Evolutionary conservation across 2,888 invertebrate genomes (phyloP).

Genomic region (Alentia gelatinosa): DNA sequence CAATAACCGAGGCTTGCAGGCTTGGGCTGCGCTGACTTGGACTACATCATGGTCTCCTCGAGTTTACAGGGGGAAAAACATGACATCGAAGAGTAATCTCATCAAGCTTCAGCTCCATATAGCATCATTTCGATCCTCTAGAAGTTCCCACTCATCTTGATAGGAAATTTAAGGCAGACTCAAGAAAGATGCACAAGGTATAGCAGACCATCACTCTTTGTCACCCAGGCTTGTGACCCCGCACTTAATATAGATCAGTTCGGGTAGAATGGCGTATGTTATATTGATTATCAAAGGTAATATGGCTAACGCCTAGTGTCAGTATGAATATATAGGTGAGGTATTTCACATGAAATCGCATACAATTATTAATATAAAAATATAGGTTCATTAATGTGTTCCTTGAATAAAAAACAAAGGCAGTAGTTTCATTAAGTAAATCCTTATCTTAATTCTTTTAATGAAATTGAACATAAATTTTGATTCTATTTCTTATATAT

Average conservation of each 20-base stretch:
- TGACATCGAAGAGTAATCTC: not conserved
- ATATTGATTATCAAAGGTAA: not conserved
- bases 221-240: not conserved
- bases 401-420: too few relatives aligned
- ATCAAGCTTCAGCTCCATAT: not conserved
- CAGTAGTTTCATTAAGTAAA: too few relatives aligned
- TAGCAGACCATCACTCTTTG: not conserved
- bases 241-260: not conserved
- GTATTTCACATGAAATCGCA: too few relatives aligned
- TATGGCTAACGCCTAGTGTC: too few relatives aligned
- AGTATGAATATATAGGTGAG: too few relatives aligned
- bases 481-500: too few relatives aligned
- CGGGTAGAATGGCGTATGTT: not conserved
- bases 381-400: too few relatives aligned
- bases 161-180: not conserved
- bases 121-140: not conserved
- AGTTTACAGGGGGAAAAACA: not conserved
- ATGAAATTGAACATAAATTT: too few relatives aligned
- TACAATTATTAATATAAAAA: too few relatives aligned
- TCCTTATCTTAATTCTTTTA: too few relatives aligned
- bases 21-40: not conserved
- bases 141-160: not conserved
- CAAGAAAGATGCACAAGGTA: not conserved
- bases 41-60: constrained; percentile 6
- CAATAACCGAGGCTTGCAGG: not conserved